Percentiles rank a stretch among this genome's conserved stretches.
These are phyloP conservation scores for Halocynthia roretzi DNA, from an alignment of 23 tunicate species.

Conservation along the genomic window DNA sequence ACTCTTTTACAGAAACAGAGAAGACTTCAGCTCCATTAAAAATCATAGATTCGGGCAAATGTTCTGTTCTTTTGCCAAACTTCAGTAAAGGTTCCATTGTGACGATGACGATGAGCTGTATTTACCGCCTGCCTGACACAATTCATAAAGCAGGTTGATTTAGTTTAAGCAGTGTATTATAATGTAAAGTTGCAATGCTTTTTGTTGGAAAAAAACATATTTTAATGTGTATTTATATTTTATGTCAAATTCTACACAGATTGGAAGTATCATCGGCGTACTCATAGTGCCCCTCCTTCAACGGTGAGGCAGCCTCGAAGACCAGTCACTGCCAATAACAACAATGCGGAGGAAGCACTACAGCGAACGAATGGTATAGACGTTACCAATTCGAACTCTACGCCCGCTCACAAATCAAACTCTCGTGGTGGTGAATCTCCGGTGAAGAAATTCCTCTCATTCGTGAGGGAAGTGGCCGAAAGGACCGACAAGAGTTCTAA, in stretches of 20 bases:
- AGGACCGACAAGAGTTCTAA: not conserved
- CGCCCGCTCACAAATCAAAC: not conserved
- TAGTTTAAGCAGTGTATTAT: not conserved
- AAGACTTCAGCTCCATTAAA: too few relatives aligned
- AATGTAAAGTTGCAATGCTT: not conserved
- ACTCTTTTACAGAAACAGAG: too few relatives aligned
- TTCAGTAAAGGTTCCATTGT: not conserved
- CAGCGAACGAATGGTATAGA: too few relatives aligned
- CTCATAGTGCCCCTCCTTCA: conserved; percentile 69
- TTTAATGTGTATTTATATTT: not conserved
- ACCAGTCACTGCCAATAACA: not conserved
- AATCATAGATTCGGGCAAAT: too few relatives aligned
- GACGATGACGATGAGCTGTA: not conserved
- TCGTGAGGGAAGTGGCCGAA: conserved; percentile 22
- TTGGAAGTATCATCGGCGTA: conserved; percentile 44
- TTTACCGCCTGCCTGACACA: not conserved
- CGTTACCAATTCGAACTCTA: too few relatives aligned
- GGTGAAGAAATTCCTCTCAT: conserved; percentile 20
- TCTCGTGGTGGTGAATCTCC: conserved; percentile 8
- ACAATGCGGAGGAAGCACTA: not conserved
- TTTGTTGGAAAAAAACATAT: not conserved
- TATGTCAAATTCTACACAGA: not conserved
- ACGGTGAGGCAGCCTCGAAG: conserved; percentile 7
- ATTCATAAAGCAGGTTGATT: conserved; percentile 9
- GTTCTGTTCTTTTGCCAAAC: too few relatives aligned